These are phyloP conservation scores for Papilio xuthus DNA, from an alignment of 1,140 invertebrate species.

Conservation along the genomic window DNA sequence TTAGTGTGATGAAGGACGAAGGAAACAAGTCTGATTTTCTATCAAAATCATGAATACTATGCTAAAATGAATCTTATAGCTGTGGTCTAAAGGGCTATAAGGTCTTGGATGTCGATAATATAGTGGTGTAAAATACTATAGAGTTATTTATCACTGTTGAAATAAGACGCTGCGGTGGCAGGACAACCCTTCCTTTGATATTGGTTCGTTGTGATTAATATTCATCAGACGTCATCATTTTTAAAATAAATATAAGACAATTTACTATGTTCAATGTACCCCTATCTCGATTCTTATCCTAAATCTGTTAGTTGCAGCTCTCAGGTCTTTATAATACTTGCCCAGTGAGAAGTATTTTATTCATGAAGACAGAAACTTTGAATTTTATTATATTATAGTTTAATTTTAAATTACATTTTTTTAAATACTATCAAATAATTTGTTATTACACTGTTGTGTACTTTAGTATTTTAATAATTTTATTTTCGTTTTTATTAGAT, in stretches of 20 bases:
- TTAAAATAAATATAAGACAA: conserved; percentile 5
- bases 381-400: neutral
- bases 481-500: neutral
- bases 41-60: conserved; percentile 12
- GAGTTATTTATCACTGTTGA: conserved; percentile 52
- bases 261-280: conserved; percentile 27
- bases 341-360: too few relatives aligned
- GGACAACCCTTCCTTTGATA: conserved; percentile 44
- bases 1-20: conserved; percentile 49
- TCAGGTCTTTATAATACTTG: neutral
- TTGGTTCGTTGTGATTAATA: conserved; percentile 43
- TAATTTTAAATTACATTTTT: too few relatives aligned
- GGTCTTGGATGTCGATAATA: conserved; percentile 30
- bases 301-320: neutral
- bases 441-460: too few relatives aligned
- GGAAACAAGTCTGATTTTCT: conserved; percentile 10
- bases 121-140: conserved; percentile 41
- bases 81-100: conserved; percentile 15
- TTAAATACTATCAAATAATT: too few relatives aligned
- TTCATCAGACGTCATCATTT: conserved; percentile 30
- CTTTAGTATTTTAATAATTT: neutral
- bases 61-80: conserved; percentile 31
- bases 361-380: neutral
- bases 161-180: conserved; percentile 50
- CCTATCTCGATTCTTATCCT: neutral